Base-by-base conservation (phyloP, 2,797 vertebrate species). In the Dicrostonyx torquatus region DNA sequence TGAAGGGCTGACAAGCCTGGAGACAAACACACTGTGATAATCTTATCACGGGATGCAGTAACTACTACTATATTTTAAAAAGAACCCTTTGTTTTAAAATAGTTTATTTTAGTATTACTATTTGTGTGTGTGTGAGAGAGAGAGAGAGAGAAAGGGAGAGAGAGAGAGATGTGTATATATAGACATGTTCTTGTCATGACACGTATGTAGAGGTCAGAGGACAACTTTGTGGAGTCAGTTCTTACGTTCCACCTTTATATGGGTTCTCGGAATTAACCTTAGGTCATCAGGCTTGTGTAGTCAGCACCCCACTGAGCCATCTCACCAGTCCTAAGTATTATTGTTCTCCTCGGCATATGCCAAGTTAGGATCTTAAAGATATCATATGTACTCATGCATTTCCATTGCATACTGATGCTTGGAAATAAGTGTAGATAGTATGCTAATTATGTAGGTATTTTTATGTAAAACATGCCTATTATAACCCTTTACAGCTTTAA, bases 331-430 rank as follows among this genome's bases (percentile, higher is more conserved):
- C 34, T 86, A n/a, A 53, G 48, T 24, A 29, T 15, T 53, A 37
- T 45, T 24, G 7, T 31, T 43, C 58, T 11, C 37, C 15, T 58
- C 12, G 17, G 91, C 73, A 50, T 45, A 88, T 91, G 90, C 77
- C 85, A 80, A 94, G 40, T 40, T 55, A 53, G 75, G 50, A 31
- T 85, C 87, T 92, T 90, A 93, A 96, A 60, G 34, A 77, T 48
- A n/a, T 91, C 14, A 13, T 7, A 12, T 40, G 7, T 53, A 9
- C 93, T 88, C 43, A 11, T 86, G 82, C n/a, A 89, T 79, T 95
- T 82, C 13, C 12, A 15, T 20, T 45, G 60, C n/a, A 78, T 14
- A 22, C 17, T 55, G 17, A 80, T 60, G 43, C 20, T 79, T 85
- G 85, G 64, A 95, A 31, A 9, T 90, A 78, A 75, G 48, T 58